These are phyloP conservation scores for Luffia ferchaultella DNA, from an alignment of 2,888 invertebrate species.

Conservation along the genomic window DNA sequence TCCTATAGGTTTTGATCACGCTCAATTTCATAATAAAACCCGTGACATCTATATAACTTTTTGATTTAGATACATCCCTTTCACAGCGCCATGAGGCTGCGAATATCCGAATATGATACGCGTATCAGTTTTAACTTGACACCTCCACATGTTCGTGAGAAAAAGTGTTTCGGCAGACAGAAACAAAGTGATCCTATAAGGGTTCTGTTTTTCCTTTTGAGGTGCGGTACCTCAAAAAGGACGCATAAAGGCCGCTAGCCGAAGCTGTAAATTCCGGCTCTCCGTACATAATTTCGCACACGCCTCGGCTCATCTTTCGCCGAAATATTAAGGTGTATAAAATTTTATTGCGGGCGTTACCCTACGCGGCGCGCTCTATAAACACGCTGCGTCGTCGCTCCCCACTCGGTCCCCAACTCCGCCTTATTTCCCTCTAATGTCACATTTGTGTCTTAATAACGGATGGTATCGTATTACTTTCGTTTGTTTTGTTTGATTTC, in stretches of 20 bases:
- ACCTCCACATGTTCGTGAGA: no score
- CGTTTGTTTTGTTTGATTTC: slow-evolving; percentile 53
- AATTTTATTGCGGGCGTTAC: slow-evolving; percentile 60
- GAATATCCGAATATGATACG: no score
- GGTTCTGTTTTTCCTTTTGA: no score
- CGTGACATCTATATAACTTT: no score
- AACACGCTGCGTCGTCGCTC: slow-evolving; percentile 16
- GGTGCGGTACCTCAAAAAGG: no score
- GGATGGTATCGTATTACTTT: slow-evolving; percentile 50
- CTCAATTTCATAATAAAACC: no score
- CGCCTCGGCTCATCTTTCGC: slow-evolving; percentile 55
- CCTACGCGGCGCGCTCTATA: slow-evolving; percentile 18
- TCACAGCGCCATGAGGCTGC: no score
- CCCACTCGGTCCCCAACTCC: slow-evolving; percentile 30
- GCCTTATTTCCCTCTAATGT: slow-evolving; percentile 51
- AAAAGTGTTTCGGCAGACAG: no score
- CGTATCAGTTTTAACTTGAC: no score
- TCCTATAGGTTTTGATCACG: no score
- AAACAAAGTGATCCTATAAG: no score
- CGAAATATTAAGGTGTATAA: slow-evolving; percentile 62
- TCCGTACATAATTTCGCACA: slow-evolving; percentile 52
- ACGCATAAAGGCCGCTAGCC: slow-evolving; percentile 8
- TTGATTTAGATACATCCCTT: no score
- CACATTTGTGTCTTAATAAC: slow-evolving; percentile 60
- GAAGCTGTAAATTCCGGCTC: slow-evolving; percentile 39